Conservation (phyloP, 2,888 invertebrate genomes). For the Drosophila pullipes region DNA sequence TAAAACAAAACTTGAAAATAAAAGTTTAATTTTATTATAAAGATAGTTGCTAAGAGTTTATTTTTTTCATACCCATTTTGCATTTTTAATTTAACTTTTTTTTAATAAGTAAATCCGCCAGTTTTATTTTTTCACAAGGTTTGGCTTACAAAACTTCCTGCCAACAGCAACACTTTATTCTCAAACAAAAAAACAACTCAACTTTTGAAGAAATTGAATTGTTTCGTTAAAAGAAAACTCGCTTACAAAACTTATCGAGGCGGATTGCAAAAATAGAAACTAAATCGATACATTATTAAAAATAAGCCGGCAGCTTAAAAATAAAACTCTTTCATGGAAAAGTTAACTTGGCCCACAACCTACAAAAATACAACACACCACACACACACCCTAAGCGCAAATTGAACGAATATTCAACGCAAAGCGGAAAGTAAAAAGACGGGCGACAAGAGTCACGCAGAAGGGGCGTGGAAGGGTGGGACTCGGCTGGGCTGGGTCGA, state of each 20-base stretch:
- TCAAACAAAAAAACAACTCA: neutral
- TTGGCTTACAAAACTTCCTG: neutral
- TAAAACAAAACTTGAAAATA: neutral
- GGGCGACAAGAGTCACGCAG: constrained; percentile 12
- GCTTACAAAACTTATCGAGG: neutral
- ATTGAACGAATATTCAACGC: constrained; percentile 55
- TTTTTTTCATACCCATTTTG: neutral
- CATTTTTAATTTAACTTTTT: neutral
- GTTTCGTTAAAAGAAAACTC: neutral
- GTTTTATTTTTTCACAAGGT: neutral
- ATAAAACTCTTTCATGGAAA: constrained; percentile 55
- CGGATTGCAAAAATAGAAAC: constrained; percentile 3
- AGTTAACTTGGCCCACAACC: constrained; percentile 28
- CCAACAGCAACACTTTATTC: neutral
- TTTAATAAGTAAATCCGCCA: neutral
- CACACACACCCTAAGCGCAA: constrained; percentile 49
- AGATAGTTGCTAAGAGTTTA: neutral
- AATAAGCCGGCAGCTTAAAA: constrained; percentile 67
- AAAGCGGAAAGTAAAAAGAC: constrained; percentile 19
- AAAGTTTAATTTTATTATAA: neutral
- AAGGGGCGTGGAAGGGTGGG: neutral
- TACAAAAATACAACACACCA: constrained; percentile 1
- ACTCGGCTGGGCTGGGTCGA: constrained; percentile 6
- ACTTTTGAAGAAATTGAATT: neutral
- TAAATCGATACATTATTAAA: constrained; percentile 72